These are phyloP conservation scores for Beris chalybata DNA, from an alignment of 2,888 invertebrate genomes.

Conservation along the genomic window DNA sequence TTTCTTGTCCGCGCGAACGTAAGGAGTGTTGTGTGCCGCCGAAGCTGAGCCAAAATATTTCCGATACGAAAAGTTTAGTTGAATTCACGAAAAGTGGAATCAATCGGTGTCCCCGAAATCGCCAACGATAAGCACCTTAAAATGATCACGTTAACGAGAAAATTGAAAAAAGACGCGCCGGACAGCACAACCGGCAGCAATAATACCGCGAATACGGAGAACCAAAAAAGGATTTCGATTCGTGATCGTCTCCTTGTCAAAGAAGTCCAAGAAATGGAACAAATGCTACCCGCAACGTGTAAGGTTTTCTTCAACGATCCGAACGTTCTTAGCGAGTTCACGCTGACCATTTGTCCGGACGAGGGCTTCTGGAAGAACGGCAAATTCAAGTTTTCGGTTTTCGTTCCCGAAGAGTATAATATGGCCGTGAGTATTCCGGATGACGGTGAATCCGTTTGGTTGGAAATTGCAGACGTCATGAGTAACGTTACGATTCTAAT, in stretches of 20 bases:
- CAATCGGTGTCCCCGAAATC: not conserved
- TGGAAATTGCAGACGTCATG: not conserved
- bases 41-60: not conserved
- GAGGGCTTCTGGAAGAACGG: conserved; percentile 91
- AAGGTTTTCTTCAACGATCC: conserved; percentile 80
- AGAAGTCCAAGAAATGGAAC: conserved; percentile 86
- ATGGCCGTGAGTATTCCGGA: conserved; percentile 75
- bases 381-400: conserved; percentile 80
- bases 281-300: conserved; percentile 79
- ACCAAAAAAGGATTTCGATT: conserved; percentile 54
- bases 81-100: not conserved
- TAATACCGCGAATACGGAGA: conserved; percentile 17
- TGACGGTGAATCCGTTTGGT: too few relatives aligned
- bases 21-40: not conserved
- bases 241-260: conserved; percentile 64
- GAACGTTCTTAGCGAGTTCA: conserved; percentile 78
- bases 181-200: conserved; percentile 43
- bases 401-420: conserved; percentile 92
- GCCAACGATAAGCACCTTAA: conserved; percentile 6
- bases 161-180: conserved; percentile 53
- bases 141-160: conserved; percentile 59
- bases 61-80: too few relatives aligned
- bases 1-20: not conserved
- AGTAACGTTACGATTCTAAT: conserved; percentile 19
- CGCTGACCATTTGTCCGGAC: conserved; percentile 75